Conservation (phyloP, 2,797 vertebrate genomes). For the Gila robusta region DNA sequence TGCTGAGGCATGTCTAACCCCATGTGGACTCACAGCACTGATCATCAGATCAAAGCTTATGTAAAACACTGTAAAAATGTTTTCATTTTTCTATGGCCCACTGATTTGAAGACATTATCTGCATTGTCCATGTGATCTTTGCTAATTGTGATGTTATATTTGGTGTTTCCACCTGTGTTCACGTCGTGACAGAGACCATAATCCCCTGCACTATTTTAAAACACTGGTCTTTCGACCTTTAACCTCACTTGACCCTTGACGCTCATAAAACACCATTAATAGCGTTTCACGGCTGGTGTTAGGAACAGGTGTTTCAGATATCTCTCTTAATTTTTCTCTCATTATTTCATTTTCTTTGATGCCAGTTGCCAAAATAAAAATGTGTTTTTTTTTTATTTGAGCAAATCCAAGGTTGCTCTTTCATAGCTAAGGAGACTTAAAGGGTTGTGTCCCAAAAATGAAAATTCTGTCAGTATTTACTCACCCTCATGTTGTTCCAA, state of each 20-base stretch:
- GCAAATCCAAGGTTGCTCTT: background rate
- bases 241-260: conserved; percentile 16
- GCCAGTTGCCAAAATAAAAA: background rate
- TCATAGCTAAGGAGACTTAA: background rate
- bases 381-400: background rate
- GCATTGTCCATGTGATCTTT: conserved; percentile 2
- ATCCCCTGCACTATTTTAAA: conserved; percentile 18
- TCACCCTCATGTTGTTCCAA: no score
- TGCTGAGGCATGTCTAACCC: background rate
- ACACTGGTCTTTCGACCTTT: conserved; percentile 11
- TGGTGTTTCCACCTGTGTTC: conserved; percentile 25
- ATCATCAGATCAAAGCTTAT: background rate
- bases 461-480: no score
- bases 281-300: conserved; percentile 7
- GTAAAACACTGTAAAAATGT: background rate
- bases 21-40: background rate
- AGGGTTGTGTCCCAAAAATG: no score
- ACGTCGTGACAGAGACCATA: conserved; percentile 1
- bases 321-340: background rate
- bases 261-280: conserved; percentile 22
- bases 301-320: conserved; percentile 24
- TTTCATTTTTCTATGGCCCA: background rate
- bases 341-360: background rate
- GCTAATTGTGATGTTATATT: conserved; percentile 18
- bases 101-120: background rate